phyloP scores from a whole-genome alignment of 2,888 invertebrate genomes.

The Galerucella calmariensis region DNA sequence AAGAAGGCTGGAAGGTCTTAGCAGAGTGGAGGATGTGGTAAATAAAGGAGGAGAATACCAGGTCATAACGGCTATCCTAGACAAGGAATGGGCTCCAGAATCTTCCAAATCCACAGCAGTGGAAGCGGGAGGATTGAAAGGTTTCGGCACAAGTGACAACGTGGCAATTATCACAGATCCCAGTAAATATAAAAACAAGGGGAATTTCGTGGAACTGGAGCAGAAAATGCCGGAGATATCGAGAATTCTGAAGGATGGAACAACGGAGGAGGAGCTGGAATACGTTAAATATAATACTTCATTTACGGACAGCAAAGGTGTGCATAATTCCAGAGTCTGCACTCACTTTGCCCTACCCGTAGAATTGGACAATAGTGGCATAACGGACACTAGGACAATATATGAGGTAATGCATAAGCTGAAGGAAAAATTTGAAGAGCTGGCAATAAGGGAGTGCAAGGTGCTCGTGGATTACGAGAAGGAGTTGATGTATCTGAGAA shows the following conservation, averaged over 20 bases:
- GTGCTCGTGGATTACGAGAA: neutral
- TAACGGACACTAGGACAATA: neutral
- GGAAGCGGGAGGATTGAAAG: conserved; percentile 1
- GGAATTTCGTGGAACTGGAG: neutral
- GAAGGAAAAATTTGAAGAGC: neutral
- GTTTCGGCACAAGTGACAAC: conserved; percentile 1
- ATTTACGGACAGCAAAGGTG: neutral
- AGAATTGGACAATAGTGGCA: conserved; percentile 1
- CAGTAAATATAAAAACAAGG: too few relatives aligned
- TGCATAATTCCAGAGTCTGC: neutral
- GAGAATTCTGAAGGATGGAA: neutral
- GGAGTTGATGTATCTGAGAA: conserved; percentile 1
- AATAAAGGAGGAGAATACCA: conserved; percentile 1
- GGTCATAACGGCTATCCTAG: neutral
- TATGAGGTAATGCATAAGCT: neutral
- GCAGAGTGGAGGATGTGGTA: conserved; percentile 1
- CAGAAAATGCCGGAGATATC: conserved; percentile 1
- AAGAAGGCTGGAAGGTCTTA: too few relatives aligned
- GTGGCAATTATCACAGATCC: conserved; percentile 1
- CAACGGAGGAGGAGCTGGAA: neutral
- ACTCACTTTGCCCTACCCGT: conserved; percentile 1
- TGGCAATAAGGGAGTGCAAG: conserved; percentile 1
- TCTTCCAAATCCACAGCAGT: neutral
- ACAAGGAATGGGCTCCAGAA: conserved; percentile 1
- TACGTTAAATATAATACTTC: conserved; percentile 1